Evolutionary conservation across 2,888 invertebrate species (phyloP).

Genomic region (Drosophila meridiana): DNA sequence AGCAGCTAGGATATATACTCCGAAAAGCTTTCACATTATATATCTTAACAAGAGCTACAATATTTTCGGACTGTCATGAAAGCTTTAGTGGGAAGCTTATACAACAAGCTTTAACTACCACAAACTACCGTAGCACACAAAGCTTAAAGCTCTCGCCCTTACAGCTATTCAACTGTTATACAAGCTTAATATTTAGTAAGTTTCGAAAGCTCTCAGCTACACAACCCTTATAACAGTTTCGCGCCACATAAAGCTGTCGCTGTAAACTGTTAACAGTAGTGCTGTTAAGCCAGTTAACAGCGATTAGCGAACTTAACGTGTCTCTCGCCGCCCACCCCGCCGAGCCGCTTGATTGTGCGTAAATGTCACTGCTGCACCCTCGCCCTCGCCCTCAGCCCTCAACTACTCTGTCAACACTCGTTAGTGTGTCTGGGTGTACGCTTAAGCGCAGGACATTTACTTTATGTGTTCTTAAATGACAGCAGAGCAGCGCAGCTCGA

Average conservation of each 20-base stretch:
- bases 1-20: too few species aligned
- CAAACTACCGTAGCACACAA: background rate
- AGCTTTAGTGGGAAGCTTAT: background rate
- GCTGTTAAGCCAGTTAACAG: slow-evolving; percentile 23
- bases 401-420: slow-evolving; percentile 34
- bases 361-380: slow-evolving; percentile 20
- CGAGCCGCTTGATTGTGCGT: slow-evolving; percentile 45
- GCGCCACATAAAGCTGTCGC: background rate
- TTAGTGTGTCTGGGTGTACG: slow-evolving; percentile 49
- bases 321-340: background rate
- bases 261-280: slow-evolving; percentile 23
- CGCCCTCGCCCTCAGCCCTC: background rate
- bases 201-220: background rate
- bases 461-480: slow-evolving; percentile 82
- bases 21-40: background rate
- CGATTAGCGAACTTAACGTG: slow-evolving; percentile 33
- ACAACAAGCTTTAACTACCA: background rate
- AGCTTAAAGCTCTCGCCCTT: background rate
- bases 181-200: too few species aligned
- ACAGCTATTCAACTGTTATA: slow-evolving; percentile 12
- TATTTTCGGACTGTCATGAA: background rate
- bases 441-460: slow-evolving; percentile 75
- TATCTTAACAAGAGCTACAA: background rate
- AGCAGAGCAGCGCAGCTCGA: slow-evolving; percentile 23
- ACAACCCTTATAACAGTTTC: slow-evolving; percentile 32